A percentile compares a stretch with the other conserved stretches of the same genome.
These are phyloP conservation scores for Hippocampus zosterae DNA, from an alignment of 2,113 vertebrate genomes.

Conservation along the genomic window DNA sequence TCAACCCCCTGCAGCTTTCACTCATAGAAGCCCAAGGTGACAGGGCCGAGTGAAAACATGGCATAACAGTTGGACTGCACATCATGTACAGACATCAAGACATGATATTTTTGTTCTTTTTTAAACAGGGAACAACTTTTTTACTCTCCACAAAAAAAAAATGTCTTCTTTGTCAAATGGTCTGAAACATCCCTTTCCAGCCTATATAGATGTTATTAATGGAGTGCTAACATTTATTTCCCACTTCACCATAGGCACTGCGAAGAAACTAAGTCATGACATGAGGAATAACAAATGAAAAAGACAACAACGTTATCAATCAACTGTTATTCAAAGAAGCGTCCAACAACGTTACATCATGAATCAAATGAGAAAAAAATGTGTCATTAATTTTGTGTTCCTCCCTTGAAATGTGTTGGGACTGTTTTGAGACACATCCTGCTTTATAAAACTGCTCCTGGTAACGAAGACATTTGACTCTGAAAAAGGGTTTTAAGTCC, in stretches of 20 bases:
- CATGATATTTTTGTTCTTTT: constrained; percentile 16
- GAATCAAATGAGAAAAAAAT: constrained; percentile 36
- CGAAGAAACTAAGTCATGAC: constrained; percentile 57
- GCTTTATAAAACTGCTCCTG: constrained; percentile 45
- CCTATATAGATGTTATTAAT: constrained; percentile 35
- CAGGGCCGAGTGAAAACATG: constrained; percentile 15
- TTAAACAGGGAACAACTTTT: constrained; percentile 20
- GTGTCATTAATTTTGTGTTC: constrained; percentile 32
- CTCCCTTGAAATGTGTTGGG: constrained; percentile 28
- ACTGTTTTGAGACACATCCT: constrained; percentile 23
- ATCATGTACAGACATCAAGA: constrained; percentile 33
- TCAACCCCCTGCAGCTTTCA: not conserved
- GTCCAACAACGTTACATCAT: not conserved
- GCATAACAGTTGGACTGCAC: constrained; percentile 28
- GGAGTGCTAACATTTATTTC: constrained; percentile 54
- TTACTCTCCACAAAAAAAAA: constrained; percentile 19
- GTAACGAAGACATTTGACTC: constrained; percentile 53
- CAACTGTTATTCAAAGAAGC: constrained; percentile 14
- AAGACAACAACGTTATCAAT: constrained; percentile 25
- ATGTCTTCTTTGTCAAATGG: constrained; percentile 37
- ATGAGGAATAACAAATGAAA: constrained; percentile 27
- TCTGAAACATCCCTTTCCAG: constrained; percentile 50
- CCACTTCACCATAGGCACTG: constrained; percentile 58
- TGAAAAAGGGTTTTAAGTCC: constrained; percentile 48
- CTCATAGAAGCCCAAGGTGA: constrained; percentile 8